phyloP scores from a whole-genome alignment of 2,113 vertebrate species.

The Forbesichthys agassizii region DNA sequence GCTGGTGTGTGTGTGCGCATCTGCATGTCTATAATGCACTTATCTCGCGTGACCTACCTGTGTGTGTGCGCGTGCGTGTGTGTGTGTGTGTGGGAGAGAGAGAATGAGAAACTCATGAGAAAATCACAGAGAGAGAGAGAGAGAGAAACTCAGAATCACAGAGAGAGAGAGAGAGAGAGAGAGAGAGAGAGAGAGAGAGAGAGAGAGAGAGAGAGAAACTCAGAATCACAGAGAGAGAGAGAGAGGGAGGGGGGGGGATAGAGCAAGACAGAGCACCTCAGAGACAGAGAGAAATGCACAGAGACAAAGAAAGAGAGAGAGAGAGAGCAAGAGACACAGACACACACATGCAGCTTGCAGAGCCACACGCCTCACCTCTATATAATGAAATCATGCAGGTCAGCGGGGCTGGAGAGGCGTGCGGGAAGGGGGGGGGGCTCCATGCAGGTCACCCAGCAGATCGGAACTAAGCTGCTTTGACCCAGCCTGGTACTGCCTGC shows the following conservation, averaged over 20 bases:
- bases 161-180: background rate
- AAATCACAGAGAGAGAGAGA: no score
- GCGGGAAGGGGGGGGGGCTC: background rate
- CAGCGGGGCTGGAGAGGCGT: conserved; percentile 61
- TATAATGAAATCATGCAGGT: conserved; percentile 79
- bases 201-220: background rate
- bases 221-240: background rate
- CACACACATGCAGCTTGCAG: conserved; percentile 12
- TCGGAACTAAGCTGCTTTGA: conserved; percentile 81
- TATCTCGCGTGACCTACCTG: no score
- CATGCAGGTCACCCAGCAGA: conserved; percentile 74
- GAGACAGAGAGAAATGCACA: background rate
- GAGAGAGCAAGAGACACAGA: no score
- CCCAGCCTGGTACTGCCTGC: conserved; percentile 67
- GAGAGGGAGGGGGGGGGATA: no score
- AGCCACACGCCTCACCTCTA: conserved; percentile 65
- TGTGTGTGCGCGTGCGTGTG: conserved; percentile 1
- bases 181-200: background rate
- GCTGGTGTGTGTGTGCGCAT: no score
- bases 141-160: no score
- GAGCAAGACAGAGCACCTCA: background rate
- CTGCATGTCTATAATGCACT: no score
- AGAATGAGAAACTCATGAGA: no score
- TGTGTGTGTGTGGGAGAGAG: background rate
- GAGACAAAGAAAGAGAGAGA: background rate